phyloP scores from a whole-genome alignment of 2,888 invertebrate species.

The Catotricha subobsoleta region DNA sequence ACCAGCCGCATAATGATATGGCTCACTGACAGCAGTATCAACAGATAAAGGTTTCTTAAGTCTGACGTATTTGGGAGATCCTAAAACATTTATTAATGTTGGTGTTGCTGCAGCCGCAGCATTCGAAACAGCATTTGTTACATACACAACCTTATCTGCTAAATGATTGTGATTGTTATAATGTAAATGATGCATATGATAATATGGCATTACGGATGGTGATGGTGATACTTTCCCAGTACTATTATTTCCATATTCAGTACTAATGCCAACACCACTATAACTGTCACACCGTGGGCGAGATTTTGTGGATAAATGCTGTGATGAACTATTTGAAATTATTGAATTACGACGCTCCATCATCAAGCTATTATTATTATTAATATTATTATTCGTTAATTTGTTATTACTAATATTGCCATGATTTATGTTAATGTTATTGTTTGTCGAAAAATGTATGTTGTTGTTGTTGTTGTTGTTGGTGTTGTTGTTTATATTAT shows the following conservation, averaged over 20 bases:
- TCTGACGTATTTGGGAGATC: constrained; percentile 1
- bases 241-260: not conserved
- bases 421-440: constrained; percentile 6
- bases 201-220: too few relatives aligned
- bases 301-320: not conserved
- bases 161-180: constrained; percentile 3
- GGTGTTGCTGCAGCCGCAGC: not conserved
- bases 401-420: constrained; percentile 1
- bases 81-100: not conserved
- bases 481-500: constrained; percentile 1
- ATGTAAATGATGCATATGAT: constrained; percentile 1
- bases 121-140: constrained; percentile 1
- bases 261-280: not conserved
- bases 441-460: not conserved
- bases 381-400: constrained; percentile 1
- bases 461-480: constrained; percentile 7
- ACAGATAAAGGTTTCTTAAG: constrained; percentile 4
- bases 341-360: constrained; percentile 9
- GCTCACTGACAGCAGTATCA: constrained; percentile 1
- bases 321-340: constrained; percentile 9
- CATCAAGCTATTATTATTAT: constrained; percentile 1
- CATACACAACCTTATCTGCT: constrained; percentile 2
- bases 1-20: constrained; percentile 3
- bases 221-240: not conserved
- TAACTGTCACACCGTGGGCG: constrained; percentile 2